Base-by-base conservation (phyloP, 1,140 invertebrate species). In the Pogonognathellus flavescens region DNA sequence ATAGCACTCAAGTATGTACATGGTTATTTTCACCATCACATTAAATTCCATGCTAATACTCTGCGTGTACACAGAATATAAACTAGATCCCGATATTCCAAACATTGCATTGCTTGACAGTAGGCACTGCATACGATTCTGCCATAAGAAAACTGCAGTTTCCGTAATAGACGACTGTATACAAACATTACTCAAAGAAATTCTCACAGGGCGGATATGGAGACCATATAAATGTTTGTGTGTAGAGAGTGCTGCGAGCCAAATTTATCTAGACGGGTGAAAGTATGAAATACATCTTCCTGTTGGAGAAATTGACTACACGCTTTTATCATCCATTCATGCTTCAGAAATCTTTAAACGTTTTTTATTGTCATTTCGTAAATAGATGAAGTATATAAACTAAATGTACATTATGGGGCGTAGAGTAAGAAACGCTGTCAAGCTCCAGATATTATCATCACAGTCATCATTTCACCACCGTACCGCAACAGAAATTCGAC, bases 321-420 rank as follows among this genome's bases (percentile, higher is more conserved):
- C 62, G 22, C 62, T 66, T 66, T 66, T 66, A 66, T 66, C 62
- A 25, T 66, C 25, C 62, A 66, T 66, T 66, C 62, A 66, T 66
- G 62, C 62, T 66, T 66, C 9, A 66, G 62, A 14, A 66, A 66
- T 66, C 25, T 25, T 66, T 66, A 66, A 66, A 66, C 18, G 62
- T 66, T 66, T 41, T 66, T 66, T 66, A 66, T 66, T 66, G 62
- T 66, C 62, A 18, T 25, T 66, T 66, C 62, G 31, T 66, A 66
- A 25, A 66, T 14, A 20, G 25, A 13, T 66, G 62, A 66, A 66
- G 20, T 41, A 1, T 1, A 41, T 41, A 6, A 41, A 41, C 31
- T 41, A 41, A 41, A 41, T 41, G 31, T 41, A 41, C 31, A 41
- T 41, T 41, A 41, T 41, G 31, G 31, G 1, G 31, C 6, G 31